A percentile compares a stretch with the other conserved stretches of the same genome.
phyloP scores from a whole-genome alignment of 2,113 vertebrate genomes.

The Paracanthobrama guichenoti region DNA sequence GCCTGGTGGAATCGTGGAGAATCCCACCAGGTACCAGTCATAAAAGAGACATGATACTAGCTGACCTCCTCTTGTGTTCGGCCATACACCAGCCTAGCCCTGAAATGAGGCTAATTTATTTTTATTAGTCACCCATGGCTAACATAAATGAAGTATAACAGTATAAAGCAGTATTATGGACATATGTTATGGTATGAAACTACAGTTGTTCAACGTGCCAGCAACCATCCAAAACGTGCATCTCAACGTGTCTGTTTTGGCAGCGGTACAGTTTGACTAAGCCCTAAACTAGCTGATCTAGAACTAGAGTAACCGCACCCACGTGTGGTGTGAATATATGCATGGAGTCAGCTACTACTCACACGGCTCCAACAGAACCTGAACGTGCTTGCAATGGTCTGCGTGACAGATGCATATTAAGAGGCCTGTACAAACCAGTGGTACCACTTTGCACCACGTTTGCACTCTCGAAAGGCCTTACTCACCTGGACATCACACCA shows the following conservation, averaged over 20 bases:
- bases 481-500: background rate
- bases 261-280: conserved; percentile 49
- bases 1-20: conserved; percentile 62
- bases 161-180: background rate
- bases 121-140: background rate
- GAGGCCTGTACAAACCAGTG: conserved; percentile 21
- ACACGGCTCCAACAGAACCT: background rate
- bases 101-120: conserved; percentile 32
- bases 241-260: conserved; percentile 43
- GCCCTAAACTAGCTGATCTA: conserved; percentile 46
- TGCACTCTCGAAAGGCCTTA: background rate
- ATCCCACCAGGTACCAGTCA: conserved; percentile 57
- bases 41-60: conserved; percentile 56
- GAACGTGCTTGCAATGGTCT: background rate
- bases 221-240: conserved; percentile 21
- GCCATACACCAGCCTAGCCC: conserved; percentile 18
- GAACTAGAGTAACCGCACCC: conserved; percentile 47
- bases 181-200: background rate
- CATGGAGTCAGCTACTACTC: conserved; percentile 17
- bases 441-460: background rate
- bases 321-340: background rate
- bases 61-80: conserved; percentile 43
- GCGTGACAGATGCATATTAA: background rate
- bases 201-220: conserved; percentile 20
- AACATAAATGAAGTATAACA: background rate